These are phyloP conservation scores for Colletes latitarsis DNA, from an alignment of 1,140 invertebrate genomes.

Conservation along the genomic window DNA sequence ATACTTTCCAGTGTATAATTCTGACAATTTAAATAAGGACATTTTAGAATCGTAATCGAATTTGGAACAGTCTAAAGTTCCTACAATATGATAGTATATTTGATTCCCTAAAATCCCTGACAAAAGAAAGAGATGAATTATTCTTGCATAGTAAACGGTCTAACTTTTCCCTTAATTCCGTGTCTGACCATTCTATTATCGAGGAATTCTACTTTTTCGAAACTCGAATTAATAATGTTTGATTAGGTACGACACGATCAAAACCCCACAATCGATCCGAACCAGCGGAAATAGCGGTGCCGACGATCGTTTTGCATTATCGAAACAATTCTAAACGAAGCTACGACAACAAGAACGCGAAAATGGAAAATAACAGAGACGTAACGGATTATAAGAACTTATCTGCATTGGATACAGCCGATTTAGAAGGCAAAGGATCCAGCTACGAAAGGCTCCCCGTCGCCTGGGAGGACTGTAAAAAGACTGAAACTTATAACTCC, in stretches of 20 bases:
- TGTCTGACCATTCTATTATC: too few species aligned
- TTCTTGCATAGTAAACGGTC: too few species aligned
- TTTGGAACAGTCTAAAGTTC: too few species aligned
- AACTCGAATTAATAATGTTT: background rate
- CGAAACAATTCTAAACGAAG: background rate
- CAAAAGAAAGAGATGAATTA: too few species aligned
- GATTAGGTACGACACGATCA: constrained; percentile 59
- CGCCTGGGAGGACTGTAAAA: constrained; percentile 46
- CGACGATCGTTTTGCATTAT: background rate
- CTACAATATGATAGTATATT: too few species aligned
- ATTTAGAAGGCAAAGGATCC: constrained; percentile 37
- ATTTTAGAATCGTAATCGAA: too few species aligned
- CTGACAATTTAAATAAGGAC: too few species aligned
- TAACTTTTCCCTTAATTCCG: too few species aligned
- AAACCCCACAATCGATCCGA: constrained; percentile 44
- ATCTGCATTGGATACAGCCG: background rate
- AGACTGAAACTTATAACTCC: constrained; percentile 18
- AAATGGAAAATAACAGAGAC: background rate
- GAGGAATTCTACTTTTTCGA: too few species aligned
- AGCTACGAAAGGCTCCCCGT: constrained; percentile 54
- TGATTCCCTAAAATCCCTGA: too few species aligned
- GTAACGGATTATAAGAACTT: background rate
- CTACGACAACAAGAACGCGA: background rate
- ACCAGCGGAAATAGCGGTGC: background rate
- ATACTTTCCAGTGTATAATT: too few species aligned